These are phyloP conservation scores for Andrena bicolor DNA, from an alignment of 2,888 invertebrate species.

Conservation along the genomic window DNA sequence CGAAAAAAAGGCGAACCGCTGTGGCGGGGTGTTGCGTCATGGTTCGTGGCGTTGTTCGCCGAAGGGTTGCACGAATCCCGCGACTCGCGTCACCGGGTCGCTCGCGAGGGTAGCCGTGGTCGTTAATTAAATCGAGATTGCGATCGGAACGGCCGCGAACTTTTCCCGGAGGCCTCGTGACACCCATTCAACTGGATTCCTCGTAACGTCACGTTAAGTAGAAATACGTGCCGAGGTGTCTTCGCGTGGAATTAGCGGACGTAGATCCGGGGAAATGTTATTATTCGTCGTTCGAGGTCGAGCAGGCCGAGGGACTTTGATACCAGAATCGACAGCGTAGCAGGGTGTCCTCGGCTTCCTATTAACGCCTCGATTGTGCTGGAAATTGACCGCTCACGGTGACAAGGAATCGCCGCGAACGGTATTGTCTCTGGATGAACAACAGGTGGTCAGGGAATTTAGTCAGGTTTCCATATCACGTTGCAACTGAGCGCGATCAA, in stretches of 20 bases:
- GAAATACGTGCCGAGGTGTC: no score
- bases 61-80: slow-evolving; percentile 16
- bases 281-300: no score
- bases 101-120: slow-evolving; percentile 12
- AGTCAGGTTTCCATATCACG: slow-evolving; percentile 57
- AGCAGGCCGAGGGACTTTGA: background rate
- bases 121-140: slow-evolving; percentile 48
- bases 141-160: slow-evolving; percentile 30
- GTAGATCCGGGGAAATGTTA: no score
- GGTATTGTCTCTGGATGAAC: slow-evolving; percentile 47
- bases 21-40: slow-evolving; percentile 22
- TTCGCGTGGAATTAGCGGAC: background rate
- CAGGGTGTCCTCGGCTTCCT: slow-evolving; percentile 18
- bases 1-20: slow-evolving; percentile 38
- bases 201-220: no score
- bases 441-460: slow-evolving; percentile 68
- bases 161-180: slow-evolving; percentile 38
- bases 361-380: slow-evolving; percentile 39
- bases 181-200: slow-evolving; percentile 30
- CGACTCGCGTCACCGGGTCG: slow-evolving; percentile 11
- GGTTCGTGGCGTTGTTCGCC: slow-evolving; percentile 5
- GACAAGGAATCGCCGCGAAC: slow-evolving; percentile 56
- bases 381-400: slow-evolving; percentile 44
- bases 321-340: background rate
- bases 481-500: slow-evolving; percentile 44